phyloP scores from a whole-genome alignment of 2,888 invertebrate species.

The Andrena bucephala region DNA sequence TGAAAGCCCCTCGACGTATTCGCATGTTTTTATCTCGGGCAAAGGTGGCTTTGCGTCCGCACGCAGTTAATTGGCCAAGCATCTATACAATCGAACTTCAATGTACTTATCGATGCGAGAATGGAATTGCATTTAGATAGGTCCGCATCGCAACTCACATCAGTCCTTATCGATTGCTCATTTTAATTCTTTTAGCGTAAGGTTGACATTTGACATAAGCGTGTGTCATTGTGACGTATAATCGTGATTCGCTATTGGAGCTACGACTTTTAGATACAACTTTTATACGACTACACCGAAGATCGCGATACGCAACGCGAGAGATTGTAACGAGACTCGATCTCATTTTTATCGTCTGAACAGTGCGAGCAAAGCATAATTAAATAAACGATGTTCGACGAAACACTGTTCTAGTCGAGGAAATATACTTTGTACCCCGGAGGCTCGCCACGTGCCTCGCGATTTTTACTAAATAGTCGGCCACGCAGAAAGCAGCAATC shows the following conservation, averaged over 20 bases:
- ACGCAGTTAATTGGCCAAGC: slow-evolving; percentile 6
- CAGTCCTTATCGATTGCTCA: neutral
- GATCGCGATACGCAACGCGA: neutral
- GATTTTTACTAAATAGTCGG: too few relatives aligned
- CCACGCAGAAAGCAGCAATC: too few relatives aligned
- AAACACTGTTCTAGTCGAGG: neutral
- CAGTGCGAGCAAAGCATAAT: neutral
- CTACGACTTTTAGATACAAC: slow-evolving; percentile 24
- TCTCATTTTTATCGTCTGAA: slow-evolving; percentile 22
- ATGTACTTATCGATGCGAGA: too few relatives aligned
- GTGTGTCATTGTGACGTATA: slow-evolving; percentile 2
- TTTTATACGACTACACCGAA: slow-evolving; percentile 30
- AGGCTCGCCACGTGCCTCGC: too few relatives aligned
- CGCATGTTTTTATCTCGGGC: slow-evolving; percentile 11
- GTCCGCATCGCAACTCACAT: neutral
- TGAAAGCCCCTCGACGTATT: neutral
- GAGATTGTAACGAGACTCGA: neutral
- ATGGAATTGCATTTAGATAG: neutral
- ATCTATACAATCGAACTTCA: slow-evolving; percentile 14
- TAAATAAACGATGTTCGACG: slow-evolving; percentile 16
- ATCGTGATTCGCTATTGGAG: neutral
- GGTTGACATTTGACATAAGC: slow-evolving; percentile 24
- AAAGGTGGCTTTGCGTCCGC: neutral
- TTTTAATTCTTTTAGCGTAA: slow-evolving; percentile 22
- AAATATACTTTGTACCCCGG: neutral